Base-by-base conservation (phyloP, 1,140 invertebrate genomes). In the Melitaea cinxia region DNA sequence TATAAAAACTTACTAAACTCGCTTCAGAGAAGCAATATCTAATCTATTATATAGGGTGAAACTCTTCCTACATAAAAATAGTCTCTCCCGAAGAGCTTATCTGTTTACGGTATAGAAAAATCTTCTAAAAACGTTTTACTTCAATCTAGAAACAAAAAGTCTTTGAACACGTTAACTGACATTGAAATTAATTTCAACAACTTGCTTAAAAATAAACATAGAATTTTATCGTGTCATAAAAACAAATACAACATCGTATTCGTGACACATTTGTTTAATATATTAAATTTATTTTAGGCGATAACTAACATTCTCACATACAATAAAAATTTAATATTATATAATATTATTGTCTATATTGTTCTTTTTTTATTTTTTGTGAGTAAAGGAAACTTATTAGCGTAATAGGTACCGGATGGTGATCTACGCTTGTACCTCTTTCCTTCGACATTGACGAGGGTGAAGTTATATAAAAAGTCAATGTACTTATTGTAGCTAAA, bases 261-360 rank as follows among this genome's bases (percentile, higher is more conserved):
- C 62, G 62, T 65, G 62, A 52, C 54, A 28, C 7, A 5, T 65
- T 52, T 52, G 26, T 19, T 47, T 52, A 65, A 54, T 24, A n/a
- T 63, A 52, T 63, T 42, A 4, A 52, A 15, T 52, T 52, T 35
- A 35, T 19, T 30, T 35, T 53, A 19, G 14, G 14, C 49, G 5
- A 24, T 24, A 49, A 52, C 10, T 47, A 14, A 53, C 26, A 17
- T 21, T 10, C 3, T 33, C 17, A 35, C 19, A 53, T 17, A 53
- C 35, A 33, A 53, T 35, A 53, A 12, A 26, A 33, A 33, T 33
- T 33, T n/a, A n/a, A n/a, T 55, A 57, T 26, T 57, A 26, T 57
- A 17, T 57, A 0, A 12, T 23, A 47, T 45, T 10, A 9, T 19
- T 24, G 21, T 12, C 15, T 17, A 28, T 33, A 33, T 19, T 53